Evolutionary conservation across 2,888 invertebrate species (phyloP).

Genomic region (Epinotia brunnichana): DNA sequence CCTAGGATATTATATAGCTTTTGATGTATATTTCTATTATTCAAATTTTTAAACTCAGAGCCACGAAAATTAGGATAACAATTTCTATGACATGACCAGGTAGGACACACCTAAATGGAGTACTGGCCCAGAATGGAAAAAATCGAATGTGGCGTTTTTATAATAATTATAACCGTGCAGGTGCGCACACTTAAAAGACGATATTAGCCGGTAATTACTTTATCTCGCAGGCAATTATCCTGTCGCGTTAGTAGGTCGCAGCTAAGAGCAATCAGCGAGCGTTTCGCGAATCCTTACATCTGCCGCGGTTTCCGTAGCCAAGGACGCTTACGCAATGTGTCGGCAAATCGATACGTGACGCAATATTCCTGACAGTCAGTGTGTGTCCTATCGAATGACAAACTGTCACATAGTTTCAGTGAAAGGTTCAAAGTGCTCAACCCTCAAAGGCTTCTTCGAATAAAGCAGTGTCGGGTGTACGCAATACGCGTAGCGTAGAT

Average conservation of each 20-base stretch:
- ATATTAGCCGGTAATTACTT: constrained; percentile 34
- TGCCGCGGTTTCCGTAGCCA: constrained; percentile 59
- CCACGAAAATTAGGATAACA: too few relatives aligned
- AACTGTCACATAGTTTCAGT: constrained; percentile 32
- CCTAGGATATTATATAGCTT: too few relatives aligned
- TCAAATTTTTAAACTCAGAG: too few relatives aligned
- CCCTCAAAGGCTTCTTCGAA: constrained; percentile 14
- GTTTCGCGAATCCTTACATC: constrained; percentile 71
- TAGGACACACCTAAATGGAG: too few relatives aligned
- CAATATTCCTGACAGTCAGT: constrained; percentile 60
- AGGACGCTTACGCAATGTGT: constrained; percentile 67
- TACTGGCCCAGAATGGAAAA: background rate
- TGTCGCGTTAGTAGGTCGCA: constrained; percentile 25
- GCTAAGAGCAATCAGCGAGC: constrained; percentile 53
- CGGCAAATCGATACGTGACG: constrained; percentile 67
- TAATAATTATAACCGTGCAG: constrained; percentile 5
- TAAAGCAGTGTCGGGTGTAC: constrained; percentile 4
- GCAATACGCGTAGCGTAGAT: background rate
- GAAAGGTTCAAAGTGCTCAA: constrained; percentile 8
- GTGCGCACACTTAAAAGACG: constrained; percentile 12
- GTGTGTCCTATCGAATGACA: constrained; percentile 45
- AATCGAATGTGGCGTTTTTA: constrained; percentile 2
- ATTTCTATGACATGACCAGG: too few relatives aligned
- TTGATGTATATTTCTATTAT: too few relatives aligned
- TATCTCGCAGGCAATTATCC: constrained; percentile 34